Base-by-base conservation (phyloP, 2,888 invertebrate genomes). In the Embidobia sp. region DNA sequence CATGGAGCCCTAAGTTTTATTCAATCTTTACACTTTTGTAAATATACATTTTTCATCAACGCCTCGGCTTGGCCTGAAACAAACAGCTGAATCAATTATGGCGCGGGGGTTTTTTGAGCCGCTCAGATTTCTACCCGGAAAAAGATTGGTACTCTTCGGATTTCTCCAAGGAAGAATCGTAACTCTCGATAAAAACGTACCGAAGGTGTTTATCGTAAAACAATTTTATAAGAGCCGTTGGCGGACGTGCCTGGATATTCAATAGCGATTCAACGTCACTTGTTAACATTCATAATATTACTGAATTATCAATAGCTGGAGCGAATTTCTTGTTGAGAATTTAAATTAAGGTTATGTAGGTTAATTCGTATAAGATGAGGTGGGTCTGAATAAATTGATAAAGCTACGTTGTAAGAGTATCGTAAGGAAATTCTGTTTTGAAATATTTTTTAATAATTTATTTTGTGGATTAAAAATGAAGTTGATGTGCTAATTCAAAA, bases 1-100 rank as follows among this genome's bases (percentile, higher is more conserved):
- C 69, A 75, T 67, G 57, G 67, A 69, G 55, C 69, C 63, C 42
- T 63, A 63, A 75, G 63, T 63, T 75, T 75, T 75, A 69, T 63
- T 57, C 55, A 75, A 69, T 69, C 69, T 69, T 63, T 63, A 27
- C 49, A 13, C 49, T 27, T 22, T 48, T 33, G 7, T 59, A 55
- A 59, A 51, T 63, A 64, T 72, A 49, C 16, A 72, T 55, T 40
- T 27, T 31, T 4, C 10, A 40, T 55, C 44, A 35, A 44, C 61
- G 51, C 46, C 27, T 1, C 7, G 35, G 1, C 19, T 13, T 15
- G 10, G 10, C 16, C 5, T 22, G 13, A 18, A 22, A 55, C 44
- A 59, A 53, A 49, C 10, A 40, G 6, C 3, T 53, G 29, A 46
- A 72, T 63, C 55, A 63, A 72, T 63, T 48, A 72, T 72, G n/a